Conservation (phyloP, 1,140 invertebrate genomes). For the Eupristina koningsbergeri region DNA sequence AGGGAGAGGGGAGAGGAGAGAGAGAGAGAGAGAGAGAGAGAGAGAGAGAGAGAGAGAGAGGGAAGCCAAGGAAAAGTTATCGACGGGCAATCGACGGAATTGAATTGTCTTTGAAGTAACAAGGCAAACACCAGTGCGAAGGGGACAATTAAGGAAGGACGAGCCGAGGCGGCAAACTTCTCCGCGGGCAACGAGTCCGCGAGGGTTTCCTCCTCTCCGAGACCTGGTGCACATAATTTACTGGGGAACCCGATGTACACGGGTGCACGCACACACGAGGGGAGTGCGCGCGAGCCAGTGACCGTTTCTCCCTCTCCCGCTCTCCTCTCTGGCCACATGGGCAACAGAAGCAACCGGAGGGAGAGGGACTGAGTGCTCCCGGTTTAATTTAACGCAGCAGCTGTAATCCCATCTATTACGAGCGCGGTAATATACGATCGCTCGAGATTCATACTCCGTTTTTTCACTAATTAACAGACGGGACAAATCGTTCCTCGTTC, state of each 20-base stretch:
- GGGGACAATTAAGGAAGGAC: conserved; percentile 53
- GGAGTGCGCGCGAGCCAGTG: conserved; percentile 50
- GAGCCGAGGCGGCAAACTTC: too few species aligned
- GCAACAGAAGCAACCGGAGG: not conserved
- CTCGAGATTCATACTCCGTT: conserved; percentile 75
- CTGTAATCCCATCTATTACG: conserved; percentile 75
- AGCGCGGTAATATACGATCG: conserved; percentile 74
- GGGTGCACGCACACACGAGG: conserved; percentile 56
- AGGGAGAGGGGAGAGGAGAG: not conserved
- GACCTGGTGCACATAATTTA: conserved; percentile 57
- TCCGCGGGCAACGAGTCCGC: not conserved
- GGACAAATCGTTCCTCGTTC: conserved; percentile 71
- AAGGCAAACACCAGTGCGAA: conserved; percentile 42
- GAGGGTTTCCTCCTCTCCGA: conserved; percentile 3
- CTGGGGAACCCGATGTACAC: conserved; percentile 61
- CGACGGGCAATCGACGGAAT: conserved; percentile 42
- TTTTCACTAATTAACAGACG: conserved; percentile 76
- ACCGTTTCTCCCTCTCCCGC: conserved; percentile 41
- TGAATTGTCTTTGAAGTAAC: conserved; percentile 43
- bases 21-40: not conserved
- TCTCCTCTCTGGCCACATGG: not conserved
- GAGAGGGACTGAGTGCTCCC: conserved; percentile 46
- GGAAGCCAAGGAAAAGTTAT: conserved; percentile 47
- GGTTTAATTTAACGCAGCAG: conserved; percentile 75
- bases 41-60: too few species aligned